Conservation (phyloP, 2,888 invertebrate genomes). For the Patella pellucida region DNA sequence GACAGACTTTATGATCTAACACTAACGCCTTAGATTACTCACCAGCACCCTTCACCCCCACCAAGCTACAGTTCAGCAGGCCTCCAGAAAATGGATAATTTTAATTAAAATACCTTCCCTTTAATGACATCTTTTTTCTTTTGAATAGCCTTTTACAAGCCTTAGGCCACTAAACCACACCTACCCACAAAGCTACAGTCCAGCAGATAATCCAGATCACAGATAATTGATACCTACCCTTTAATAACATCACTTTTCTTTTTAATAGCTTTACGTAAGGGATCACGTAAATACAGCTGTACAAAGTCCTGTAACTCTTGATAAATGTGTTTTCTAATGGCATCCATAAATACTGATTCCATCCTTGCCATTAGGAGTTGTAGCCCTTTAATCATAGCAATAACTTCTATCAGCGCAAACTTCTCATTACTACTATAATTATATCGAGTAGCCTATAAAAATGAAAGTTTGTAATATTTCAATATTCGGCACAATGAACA, state of each 20-base stretch:
- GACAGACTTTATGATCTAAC: too few relatives aligned
- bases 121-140: not conserved
- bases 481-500: too few relatives aligned
- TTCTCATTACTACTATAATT: constrained; percentile 98
- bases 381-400: constrained; percentile 98
- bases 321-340: constrained; percentile 91
- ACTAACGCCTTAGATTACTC: too few relatives aligned
- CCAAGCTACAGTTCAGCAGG: too few relatives aligned
- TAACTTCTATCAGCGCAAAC: constrained; percentile 96
- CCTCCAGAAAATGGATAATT: too few relatives aligned
- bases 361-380: constrained; percentile 93
- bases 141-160: not conserved
- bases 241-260: constrained; percentile 94
- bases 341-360: constrained; percentile 95
- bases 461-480: not conserved
- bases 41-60: too few relatives aligned
- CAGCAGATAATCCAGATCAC: not conserved
- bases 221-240: constrained; percentile 55
- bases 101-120: too few relatives aligned
- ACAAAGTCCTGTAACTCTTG: constrained; percentile 97
- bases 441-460: constrained; percentile 87
- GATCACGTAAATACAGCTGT: constrained; percentile 89
- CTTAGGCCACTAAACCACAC: too few relatives aligned
- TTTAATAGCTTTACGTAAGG: constrained; percentile 94
- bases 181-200: not conserved